phyloP scores from a whole-genome alignment of 2,888 invertebrate genomes.

The Hirtodrosophila cameraria region DNA sequence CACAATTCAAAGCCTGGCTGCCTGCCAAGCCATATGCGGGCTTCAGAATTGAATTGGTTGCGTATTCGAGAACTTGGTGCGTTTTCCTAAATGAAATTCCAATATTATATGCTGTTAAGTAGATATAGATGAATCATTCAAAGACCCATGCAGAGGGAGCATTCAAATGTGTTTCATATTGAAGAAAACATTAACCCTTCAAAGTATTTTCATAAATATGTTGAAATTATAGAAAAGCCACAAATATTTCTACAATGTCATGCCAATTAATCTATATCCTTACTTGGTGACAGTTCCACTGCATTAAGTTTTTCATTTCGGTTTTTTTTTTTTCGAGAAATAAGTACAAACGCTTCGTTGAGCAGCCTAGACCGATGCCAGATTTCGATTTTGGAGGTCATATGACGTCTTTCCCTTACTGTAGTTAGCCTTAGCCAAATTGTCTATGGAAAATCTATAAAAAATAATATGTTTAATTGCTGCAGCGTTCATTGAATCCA shows the following conservation, averaged over 20 bases:
- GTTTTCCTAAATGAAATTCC: no score
- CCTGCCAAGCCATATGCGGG: neutral
- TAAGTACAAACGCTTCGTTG: constrained; percentile 30
- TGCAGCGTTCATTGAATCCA: constrained; percentile 1
- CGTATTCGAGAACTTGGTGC: no score
- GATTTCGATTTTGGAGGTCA: constrained; percentile 26
- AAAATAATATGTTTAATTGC: constrained; percentile 14
- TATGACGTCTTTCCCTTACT: constrained; percentile 18
- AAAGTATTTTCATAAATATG: neutral
- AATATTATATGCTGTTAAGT: no score
- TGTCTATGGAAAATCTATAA: constrained; percentile 4
- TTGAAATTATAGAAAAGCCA: constrained; percentile 6
- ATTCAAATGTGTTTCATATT: no score
- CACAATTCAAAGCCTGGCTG: no score
- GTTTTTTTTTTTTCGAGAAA: constrained; percentile 15
- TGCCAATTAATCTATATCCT: constrained; percentile 50
- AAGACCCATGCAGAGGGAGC: no score
- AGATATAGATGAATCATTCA: no score
- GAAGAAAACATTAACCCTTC: neutral
- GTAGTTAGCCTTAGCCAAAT: constrained; percentile 19
- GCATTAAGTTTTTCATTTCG: constrained; percentile 52
- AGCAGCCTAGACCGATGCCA: constrained; percentile 18
- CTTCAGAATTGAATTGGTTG: no score
- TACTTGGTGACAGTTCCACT: constrained; percentile 62
- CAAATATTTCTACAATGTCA: constrained; percentile 25